phyloP scores from a whole-genome alignment of 2,888 invertebrate genomes.

The Panopea generosa region DNA sequence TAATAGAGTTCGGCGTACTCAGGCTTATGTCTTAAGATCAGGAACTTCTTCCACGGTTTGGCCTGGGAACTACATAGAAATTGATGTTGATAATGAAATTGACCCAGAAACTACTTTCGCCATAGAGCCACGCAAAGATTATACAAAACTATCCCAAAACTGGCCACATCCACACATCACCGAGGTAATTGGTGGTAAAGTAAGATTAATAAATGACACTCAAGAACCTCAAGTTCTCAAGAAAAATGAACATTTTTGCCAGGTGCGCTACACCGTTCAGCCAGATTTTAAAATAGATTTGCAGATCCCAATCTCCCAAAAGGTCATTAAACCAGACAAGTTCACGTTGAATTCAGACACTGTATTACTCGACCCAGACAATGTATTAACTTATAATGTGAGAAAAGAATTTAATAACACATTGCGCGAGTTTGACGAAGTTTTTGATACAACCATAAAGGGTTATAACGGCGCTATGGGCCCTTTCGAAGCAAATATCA shows the following conservation, averaged over 20 bases:
- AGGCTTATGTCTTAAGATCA: no score
- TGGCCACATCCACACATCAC: conserved; percentile 32
- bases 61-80: conserved; percentile 1
- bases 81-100: no score
- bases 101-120: background rate
- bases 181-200: conserved; percentile 32
- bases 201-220: conserved; percentile 48
- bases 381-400: no score
- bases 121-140: background rate
- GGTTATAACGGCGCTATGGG: conserved; percentile 63
- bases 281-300: background rate
- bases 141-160: background rate
- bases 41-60: background rate
- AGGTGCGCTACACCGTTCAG: conserved; percentile 7
- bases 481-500: conserved; percentile 53
- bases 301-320: background rate
- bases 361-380: no score
- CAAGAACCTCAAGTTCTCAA: conserved; percentile 26
- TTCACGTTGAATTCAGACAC: conserved; percentile 1
- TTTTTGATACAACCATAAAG: conserved; percentile 49
- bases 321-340: conserved; percentile 1
- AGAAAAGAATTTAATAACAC: no score
- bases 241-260: conserved; percentile 50
- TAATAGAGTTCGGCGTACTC: no score
- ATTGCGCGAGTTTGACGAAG: no score